Evolutionary conservation across 2,113 vertebrate species (phyloP), one percentile per base, ranked within the genome.

Genomic region (Hyperopisus bebe): DNA sequence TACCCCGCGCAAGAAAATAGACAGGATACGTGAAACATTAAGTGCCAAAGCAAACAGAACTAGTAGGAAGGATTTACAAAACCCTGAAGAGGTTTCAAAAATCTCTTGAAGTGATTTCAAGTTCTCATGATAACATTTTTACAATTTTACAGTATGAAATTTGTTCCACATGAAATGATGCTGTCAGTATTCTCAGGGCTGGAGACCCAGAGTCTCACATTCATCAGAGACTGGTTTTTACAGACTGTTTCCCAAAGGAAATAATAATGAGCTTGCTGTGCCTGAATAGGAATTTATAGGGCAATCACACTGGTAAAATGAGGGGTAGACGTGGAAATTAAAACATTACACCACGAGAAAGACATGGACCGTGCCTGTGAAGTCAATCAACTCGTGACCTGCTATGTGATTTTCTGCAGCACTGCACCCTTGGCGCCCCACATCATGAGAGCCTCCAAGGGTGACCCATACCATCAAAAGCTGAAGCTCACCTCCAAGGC

Each of bases 401-500:
- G n/a, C 66, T 74, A 74, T 35, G n/a, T 13, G 9, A 31, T 35
- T 35, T 74, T 13, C 74, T 39, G 35, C 15, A 39, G 74, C 31
- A 39, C 74, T 42, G 17, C 2, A 35, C 17, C 74, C 74, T 42
- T 42, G 74, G 35, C 2, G 2, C 17, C 74, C 74, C 17, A 42
- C 15, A 42, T 80, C 74, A 5, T 1, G 15, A 42, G 15, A 42
- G 31, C 35, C 15, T 17, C 74, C 13, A 19, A 35, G 13, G 31
- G 31, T 19, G 11, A 3, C 80, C 80, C 24, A 44, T 44, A 42
- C 10, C 21, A 9, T n/a, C 6, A n/a, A 46, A 19, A 7, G 19
- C 82, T 84, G 90, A 44, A 24, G 47, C 91, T 95, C 86, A 98
- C 98, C 97, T 97, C 97, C 82, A 99, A 96, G 0, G 98, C 97